Base-by-base conservation (phyloP, 1,140 invertebrate genomes). In the Heliconius nattereri region DNA sequence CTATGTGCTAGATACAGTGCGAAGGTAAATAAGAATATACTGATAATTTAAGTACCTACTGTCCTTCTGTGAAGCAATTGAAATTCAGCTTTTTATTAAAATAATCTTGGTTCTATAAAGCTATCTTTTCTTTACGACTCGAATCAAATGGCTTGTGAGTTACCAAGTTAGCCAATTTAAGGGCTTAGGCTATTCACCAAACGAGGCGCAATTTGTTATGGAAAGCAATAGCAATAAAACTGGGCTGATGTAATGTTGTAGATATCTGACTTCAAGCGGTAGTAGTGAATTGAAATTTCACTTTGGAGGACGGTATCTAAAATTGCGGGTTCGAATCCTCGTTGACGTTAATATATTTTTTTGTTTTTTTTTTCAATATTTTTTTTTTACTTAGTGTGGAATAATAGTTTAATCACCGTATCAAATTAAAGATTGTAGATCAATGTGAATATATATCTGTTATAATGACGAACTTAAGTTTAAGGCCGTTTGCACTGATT, bases 101-200 rank as follows among this genome's bases (percentile, higher is more conserved):
- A 66, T 29, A 66, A 66, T 66, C 60, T 66, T 26, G 26, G 11
- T 26, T 29, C 60, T 7, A 29, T 66, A 66, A 29, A 66, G 60
- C 26, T 66, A 29, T 66, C 26, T 66, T 26, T 66, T 66, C 26
- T 66, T 66, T 66, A 66, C 60, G 60, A 66, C 60, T 66, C 9
- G 26, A 66, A 16, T 29, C 60, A 66, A 66, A 66, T n/a, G 26
- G 23, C 26, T 26, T 66, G 60, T 66, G n/a, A 66, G 60, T 16
- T 66, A 66, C 60, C 23, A 16, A 66, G 60, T 26, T 66, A 29
- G 60, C 60, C 60, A 66, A 66, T 66, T 66, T 66, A 26, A 66
- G 60, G 26, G 60, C 60, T 29, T 7, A 66, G 13, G 11, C 11
- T 66, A 26, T 16, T 2, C 29, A 26, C 23, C 9, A 11, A 23